These are phyloP conservation scores for Pangasianodon gigas DNA, from an alignment of 2,113 vertebrate species.

Conservation along the genomic window DNA sequence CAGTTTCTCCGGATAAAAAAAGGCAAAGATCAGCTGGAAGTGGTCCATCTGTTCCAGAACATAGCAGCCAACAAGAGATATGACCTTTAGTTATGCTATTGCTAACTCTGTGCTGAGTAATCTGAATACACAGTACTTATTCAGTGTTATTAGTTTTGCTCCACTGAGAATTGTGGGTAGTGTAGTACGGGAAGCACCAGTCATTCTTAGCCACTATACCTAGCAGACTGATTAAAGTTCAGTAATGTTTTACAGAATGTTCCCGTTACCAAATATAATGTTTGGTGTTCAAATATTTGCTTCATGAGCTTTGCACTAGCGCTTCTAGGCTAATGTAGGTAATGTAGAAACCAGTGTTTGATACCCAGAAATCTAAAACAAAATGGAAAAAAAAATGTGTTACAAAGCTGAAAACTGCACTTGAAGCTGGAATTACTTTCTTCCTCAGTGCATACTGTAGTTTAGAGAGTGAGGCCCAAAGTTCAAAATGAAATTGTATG, in stretches of 20 bases:
- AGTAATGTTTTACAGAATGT: neutral
- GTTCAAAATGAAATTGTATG: too few species aligned
- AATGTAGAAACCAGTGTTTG: neutral
- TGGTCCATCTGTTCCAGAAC: neutral
- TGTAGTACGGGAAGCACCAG: neutral
- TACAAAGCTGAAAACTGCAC: too few species aligned
- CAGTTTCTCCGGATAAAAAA: neutral
- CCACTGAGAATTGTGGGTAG: conserved; percentile 13
- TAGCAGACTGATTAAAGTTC: neutral
- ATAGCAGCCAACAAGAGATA: neutral
- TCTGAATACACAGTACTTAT: neutral
- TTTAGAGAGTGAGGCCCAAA: neutral
- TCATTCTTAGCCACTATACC: neutral
- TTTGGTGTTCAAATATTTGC: neutral
- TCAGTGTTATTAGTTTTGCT: neutral
- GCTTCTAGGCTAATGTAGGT: neutral
- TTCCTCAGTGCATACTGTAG: neutral
- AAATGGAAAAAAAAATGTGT: neutral
- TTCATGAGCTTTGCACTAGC: neutral
- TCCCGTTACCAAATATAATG: neutral
- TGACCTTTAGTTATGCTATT: neutral
- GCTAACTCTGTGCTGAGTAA: neutral
- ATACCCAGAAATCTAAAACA: neutral
- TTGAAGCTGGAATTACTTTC: neutral
- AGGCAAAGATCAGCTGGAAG: conserved; percentile 6